Evolutionary conservation across 2,888 invertebrate species (phyloP), one percentile per base, ranked within the genome.

Genomic region (Chrysina gloriosa): DNA sequence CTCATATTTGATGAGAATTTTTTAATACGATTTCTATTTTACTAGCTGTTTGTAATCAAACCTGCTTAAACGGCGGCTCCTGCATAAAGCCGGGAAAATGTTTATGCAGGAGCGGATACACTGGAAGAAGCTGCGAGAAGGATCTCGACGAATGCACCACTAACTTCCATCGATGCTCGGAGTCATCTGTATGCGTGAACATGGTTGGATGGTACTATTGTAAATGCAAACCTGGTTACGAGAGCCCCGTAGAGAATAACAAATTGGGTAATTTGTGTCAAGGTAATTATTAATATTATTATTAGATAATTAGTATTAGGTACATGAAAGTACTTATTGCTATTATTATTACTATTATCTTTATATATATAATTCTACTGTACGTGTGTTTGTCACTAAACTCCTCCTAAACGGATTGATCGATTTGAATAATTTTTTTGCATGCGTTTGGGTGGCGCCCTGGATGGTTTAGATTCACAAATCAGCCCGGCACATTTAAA

Each of bases 191-290:
- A 64, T 95, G 95, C 84, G 89, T 94, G 83, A 95, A 95, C 84
- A 92, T 92, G 87, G 94, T 94, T 45, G 95, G 95, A 75, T 94
- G 94, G 89, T 94, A 93, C 85, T 92, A 93, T 83, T 96, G 96
- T 84, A 90, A 92, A 76, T 95, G 95, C 83, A 89, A 90, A 73
- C 87, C 89, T 67, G 95, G 95, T 2, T 95, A 91, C 84, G 87
- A 88, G 16, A 87, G 88, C 69, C 86, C 86, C 42, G 81, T 85
- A 48, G 83, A 84, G 73, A 86, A 86, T 78, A 86, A 86, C 80
- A 85, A 84, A 69, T 84, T 85, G 75, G 86, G 86, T 81, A 89
- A 83, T 76, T 86, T 87, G 73, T 91, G 92, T 78, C 85, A 89
- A 85, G 89, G 89, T 89, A 81, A 81, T 63, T 47, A n/a, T 48